These are phyloP conservation scores for Ormia ochracea DNA, from an alignment of 2,888 invertebrate species.

Conservation along the genomic window DNA sequence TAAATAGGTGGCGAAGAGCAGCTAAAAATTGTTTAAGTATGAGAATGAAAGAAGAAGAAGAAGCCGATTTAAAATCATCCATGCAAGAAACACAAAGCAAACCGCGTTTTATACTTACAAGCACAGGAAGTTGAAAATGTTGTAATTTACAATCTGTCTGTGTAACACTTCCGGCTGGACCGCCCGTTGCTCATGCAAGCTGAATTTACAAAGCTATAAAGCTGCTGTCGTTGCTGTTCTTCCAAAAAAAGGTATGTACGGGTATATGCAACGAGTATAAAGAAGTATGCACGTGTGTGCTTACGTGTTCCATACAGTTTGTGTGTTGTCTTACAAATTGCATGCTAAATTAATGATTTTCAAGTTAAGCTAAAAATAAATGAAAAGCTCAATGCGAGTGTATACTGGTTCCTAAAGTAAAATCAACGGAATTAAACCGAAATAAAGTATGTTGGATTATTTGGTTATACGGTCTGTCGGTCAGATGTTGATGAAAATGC, in stretches of 20 bases:
- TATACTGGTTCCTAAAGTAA: slow-evolving; percentile 33
- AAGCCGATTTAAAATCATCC: slow-evolving; percentile 57
- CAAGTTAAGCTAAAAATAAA: slow-evolving; percentile 51
- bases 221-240: slow-evolving; percentile 24
- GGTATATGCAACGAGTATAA: too few species aligned
- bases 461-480: slow-evolving; percentile 9
- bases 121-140: slow-evolving; percentile 61
- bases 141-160: slow-evolving; percentile 67
- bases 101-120: slow-evolving; percentile 56
- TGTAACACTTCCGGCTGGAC: slow-evolving; percentile 64
- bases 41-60: slow-evolving; percentile 25
- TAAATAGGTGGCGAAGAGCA: slow-evolving; percentile 6
- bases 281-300: background rate
- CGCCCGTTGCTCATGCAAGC: slow-evolving; percentile 56
- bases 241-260: background rate
- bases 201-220: slow-evolving; percentile 31
- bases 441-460: slow-evolving; percentile 40
- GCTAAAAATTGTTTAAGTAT: background rate
- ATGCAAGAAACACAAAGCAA: slow-evolving; percentile 62
- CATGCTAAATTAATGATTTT: slow-evolving; percentile 56
- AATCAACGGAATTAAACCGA: slow-evolving; percentile 24
- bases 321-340: slow-evolving; percentile 43
- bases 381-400: slow-evolving; percentile 48
- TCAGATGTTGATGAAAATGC: slow-evolving; percentile 13
- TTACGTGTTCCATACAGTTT: background rate